Conservation (phyloP, 1,140 invertebrate genomes). For the Eubasilissa regina region DNA sequence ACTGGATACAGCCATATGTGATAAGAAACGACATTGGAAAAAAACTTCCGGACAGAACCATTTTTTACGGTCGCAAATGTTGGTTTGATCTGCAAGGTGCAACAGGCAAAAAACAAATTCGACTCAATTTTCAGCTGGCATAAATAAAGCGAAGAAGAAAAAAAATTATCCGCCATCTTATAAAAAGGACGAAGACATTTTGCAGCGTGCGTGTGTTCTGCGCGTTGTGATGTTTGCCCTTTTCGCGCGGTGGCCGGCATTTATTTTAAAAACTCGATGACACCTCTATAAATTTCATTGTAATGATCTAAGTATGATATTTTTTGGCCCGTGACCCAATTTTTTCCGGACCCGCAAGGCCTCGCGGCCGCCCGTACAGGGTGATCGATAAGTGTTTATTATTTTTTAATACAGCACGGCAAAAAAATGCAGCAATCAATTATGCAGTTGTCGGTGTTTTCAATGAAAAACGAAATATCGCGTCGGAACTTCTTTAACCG, state of each 20-base stretch:
- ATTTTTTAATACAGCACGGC: too few species aligned
- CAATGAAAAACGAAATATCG: too few species aligned
- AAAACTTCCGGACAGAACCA: too few species aligned
- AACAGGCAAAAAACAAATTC: too few species aligned
- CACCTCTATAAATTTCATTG: conserved; percentile 20
- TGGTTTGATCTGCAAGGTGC: too few species aligned
- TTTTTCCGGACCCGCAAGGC: conserved; percentile 2
- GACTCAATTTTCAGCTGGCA: too few species aligned
- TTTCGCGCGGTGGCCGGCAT: neutral
- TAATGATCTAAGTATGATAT: conserved; percentile 18
- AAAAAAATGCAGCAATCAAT: too few species aligned
- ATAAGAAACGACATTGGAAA: too few species aligned
- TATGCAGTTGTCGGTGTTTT: too few species aligned
- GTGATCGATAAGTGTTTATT: neutral
- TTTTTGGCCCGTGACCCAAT: conserved; percentile 22
- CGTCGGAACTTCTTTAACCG: too few species aligned
- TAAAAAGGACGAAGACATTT: neutral
- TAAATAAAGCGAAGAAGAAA: neutral
- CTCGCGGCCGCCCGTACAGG: neutral
- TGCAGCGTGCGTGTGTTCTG: neutral
- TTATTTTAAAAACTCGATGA: conserved; percentile 22
- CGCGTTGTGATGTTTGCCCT: neutral
- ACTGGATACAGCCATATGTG: too few species aligned
- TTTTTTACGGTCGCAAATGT: too few species aligned
- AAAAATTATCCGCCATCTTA: neutral